Evolutionary conservation across 2,888 invertebrate species (phyloP).

Genomic region (Amphiduros pacificus): DNA sequence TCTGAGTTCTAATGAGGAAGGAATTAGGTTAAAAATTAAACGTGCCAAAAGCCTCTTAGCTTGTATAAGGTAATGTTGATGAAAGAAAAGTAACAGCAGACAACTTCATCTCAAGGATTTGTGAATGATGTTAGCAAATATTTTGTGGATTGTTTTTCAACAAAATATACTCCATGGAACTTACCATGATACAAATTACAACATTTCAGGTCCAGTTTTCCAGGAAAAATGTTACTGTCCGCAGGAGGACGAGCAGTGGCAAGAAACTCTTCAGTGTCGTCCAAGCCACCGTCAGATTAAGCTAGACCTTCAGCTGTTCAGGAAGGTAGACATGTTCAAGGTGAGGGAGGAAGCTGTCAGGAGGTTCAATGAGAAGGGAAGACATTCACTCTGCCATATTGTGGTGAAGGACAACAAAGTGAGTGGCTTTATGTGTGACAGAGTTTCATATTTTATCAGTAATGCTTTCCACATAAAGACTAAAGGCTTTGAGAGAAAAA

Average conservation of each 20-base stretch:
- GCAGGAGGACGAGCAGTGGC: slow-evolving; percentile 68
- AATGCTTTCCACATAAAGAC: too few relatives aligned
- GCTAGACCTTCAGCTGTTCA: slow-evolving; percentile 72
- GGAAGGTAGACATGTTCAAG: slow-evolving; percentile 68
- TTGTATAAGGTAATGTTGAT: too few relatives aligned
- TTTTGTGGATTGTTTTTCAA: too few relatives aligned
- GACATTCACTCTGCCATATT: slow-evolving; percentile 88
- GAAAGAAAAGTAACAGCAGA: too few relatives aligned
- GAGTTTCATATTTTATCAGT: too few relatives aligned
- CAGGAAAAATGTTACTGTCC: slow-evolving; percentile 88
- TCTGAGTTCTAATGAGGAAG: too few relatives aligned
- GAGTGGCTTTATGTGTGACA: too few relatives aligned
- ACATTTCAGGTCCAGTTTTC: slow-evolving; percentile 68
- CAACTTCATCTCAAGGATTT: too few relatives aligned
- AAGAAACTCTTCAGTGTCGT: slow-evolving; percentile 67
- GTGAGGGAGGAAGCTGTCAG: slow-evolving; percentile 69
- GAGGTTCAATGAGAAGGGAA: slow-evolving; percentile 76
- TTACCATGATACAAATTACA: not conserved
- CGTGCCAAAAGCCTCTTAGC: too few relatives aligned
- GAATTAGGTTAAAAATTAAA: too few relatives aligned
- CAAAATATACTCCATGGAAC: not conserved
- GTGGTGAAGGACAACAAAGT: slow-evolving; percentile 77
- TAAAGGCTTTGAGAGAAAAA: too few relatives aligned
- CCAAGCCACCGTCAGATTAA: slow-evolving; percentile 70
- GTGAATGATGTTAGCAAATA: too few relatives aligned